Evolutionary conservation across 2,888 invertebrate species (phyloP).

Genomic region (Deilephila elpenor): DNA sequence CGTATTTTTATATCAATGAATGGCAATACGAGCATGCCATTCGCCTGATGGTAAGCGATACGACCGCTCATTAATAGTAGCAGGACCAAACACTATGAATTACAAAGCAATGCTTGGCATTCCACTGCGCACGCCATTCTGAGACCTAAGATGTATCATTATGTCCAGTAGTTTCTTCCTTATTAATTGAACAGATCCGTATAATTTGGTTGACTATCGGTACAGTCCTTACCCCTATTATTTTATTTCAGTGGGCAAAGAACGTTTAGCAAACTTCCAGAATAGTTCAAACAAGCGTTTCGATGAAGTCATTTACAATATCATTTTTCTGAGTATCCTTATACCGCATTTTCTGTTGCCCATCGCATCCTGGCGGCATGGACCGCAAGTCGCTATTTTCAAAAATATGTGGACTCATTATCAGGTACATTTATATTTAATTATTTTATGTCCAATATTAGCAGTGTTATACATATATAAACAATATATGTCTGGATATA

Average conservation of each 20-base stretch:
- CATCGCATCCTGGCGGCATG: slow-evolving; percentile 89
- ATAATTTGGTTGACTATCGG: too few species aligned
- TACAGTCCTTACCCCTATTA: not conserved
- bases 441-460: too few species aligned
- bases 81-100: too few species aligned
- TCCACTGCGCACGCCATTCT: not conserved
- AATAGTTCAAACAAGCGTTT: slow-evolving; percentile 87
- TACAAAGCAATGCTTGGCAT: not conserved
- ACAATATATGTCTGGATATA: too few species aligned
- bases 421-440: slow-evolving; percentile 74
- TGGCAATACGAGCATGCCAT: too few species aligned
- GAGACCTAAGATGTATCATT: not conserved
- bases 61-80: not conserved
- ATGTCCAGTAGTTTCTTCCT: not conserved
- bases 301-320: slow-evolving; percentile 90
- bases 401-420: slow-evolving; percentile 92
- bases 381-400: slow-evolving; percentile 88
- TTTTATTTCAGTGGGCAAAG: slow-evolving; percentile 76
- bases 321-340: slow-evolving; percentile 89
- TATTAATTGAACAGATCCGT: too few species aligned
- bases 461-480: too few species aligned
- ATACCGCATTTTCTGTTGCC: slow-evolving; percentile 89
- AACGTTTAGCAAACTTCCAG: slow-evolving; percentile 83
- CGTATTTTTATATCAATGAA: too few species aligned
- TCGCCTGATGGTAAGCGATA: too few species aligned